Conservation (phyloP, 2,797 vertebrate species). For the Decapterus maruadsi region DNA sequence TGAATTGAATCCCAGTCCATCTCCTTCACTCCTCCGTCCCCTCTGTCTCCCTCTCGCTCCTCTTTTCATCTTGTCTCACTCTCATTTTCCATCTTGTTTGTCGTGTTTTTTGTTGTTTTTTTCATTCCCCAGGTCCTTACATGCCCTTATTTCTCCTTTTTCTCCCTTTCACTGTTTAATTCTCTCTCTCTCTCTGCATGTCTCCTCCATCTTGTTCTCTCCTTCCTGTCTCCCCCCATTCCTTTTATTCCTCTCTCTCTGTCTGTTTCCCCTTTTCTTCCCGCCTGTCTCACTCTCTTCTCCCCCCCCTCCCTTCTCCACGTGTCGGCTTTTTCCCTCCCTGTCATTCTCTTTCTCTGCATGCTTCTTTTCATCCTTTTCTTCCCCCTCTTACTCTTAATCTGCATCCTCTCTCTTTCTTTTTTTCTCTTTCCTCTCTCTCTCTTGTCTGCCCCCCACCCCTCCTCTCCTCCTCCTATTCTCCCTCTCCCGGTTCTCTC, state of each 20-base stretch:
- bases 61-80: conserved; percentile 41
- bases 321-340: background rate
- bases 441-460: background rate
- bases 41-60: conserved; percentile 8
- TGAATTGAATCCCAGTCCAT: conserved; percentile 76
- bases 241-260: conserved; percentile 19
- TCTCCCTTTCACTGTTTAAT: background rate
- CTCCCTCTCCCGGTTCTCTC: conserved; percentile 57
- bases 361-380: conserved; percentile 46
- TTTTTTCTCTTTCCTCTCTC: conserved; percentile 14
- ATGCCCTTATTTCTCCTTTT: conserved; percentile 25
- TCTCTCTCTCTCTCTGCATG: conserved; percentile 5
- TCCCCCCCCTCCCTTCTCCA: background rate
- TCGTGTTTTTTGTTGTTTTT: conserved; percentile 28
- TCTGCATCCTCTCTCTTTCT: conserved; percentile 33
- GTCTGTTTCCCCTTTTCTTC: background rate
- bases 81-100: conserved; percentile 41
- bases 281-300: background rate
- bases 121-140: conserved; percentile 26
- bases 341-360: conserved; percentile 40
- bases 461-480: conserved; percentile 11
- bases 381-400: conserved; percentile 17
- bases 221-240: conserved; percentile 17
- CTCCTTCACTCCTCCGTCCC: conserved; percentile 49
- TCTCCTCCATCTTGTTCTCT: background rate